Conservation (phyloP, 2,888 invertebrate species). For the Dioctria linearis region DNA sequence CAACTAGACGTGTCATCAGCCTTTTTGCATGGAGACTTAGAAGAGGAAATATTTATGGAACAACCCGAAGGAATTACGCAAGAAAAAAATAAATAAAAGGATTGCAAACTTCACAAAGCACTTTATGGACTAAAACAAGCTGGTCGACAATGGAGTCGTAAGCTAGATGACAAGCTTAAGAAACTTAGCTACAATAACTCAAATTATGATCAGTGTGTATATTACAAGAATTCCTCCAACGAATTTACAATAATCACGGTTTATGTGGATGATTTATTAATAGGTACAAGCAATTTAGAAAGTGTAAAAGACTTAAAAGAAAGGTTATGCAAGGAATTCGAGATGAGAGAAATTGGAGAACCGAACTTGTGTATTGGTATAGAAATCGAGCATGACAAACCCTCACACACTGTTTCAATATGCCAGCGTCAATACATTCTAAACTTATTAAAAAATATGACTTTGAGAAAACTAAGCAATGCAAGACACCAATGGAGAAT, state of each 20-base stretch:
- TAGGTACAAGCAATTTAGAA: no score
- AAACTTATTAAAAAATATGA: no score
- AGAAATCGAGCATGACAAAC: not conserved
- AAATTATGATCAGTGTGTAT: constrained; percentile 25
- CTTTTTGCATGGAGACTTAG: constrained; percentile 24
- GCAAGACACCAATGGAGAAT: no score
- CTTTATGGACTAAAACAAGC: constrained; percentile 61
- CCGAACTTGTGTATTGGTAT: not conserved
- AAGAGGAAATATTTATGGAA: constrained; percentile 16
- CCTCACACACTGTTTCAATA: not conserved
- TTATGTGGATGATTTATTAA: no score
- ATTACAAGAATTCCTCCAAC: no score
- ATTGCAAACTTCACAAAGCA: constrained; percentile 59
- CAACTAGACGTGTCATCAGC: constrained; percentile 36
- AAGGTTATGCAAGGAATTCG: no score
- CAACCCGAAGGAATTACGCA: not conserved
- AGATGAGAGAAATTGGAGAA: not conserved
- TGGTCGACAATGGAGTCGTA: constrained; percentile 60
- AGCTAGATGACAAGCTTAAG: constrained; percentile 56
- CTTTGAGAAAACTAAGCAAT: no score
- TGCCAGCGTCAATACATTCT: no score
- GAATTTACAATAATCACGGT: no score
- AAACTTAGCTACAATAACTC: constrained; percentile 57
- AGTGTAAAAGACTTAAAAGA: no score
- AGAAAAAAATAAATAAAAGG: constrained; percentile 17